These are phyloP conservation scores for Drosophila anomalata DNA, from an alignment of 2,888 invertebrate species.

Conservation along the genomic window DNA sequence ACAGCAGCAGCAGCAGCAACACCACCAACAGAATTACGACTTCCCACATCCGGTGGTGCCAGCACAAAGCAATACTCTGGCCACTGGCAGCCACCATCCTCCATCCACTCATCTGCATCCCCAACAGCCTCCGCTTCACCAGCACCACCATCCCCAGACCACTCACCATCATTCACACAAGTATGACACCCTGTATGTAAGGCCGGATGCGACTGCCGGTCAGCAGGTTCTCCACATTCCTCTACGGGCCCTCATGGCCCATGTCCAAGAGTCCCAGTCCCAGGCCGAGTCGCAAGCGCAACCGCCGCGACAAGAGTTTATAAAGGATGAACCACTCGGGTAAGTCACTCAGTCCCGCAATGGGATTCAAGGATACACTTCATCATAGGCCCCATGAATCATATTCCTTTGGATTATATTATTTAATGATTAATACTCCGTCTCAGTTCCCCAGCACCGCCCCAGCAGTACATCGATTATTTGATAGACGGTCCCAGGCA, in stretches of 20 bases:
- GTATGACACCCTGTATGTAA: conserved; percentile 46
- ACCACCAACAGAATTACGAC: conserved; percentile 59
- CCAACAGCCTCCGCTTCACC: conserved; percentile 10
- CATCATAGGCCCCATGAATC: neutral
- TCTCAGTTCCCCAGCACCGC: conserved; percentile 52
- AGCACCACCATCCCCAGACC: conserved; percentile 14
- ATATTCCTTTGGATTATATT: neutral
- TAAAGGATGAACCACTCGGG: conserved; percentile 66
- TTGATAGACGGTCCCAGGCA: conserved; percentile 81
- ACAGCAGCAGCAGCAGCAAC: conserved; percentile 68
- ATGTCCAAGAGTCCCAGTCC: conserved; percentile 60
- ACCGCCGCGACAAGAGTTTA: conserved; percentile 31
- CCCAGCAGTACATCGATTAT: conserved; percentile 78
- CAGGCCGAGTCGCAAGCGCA: conserved; percentile 22
- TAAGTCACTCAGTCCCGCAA: conserved; percentile 36
- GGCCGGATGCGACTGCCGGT: conserved; percentile 48
- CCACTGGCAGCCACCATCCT: conserved; percentile 40
- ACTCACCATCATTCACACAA: conserved; percentile 40
- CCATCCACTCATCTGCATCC: conserved; percentile 50
- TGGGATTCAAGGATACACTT: neutral
- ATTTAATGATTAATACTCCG: neutral
- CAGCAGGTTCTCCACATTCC: conserved; percentile 79
- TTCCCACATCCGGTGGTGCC: conserved; percentile 58
- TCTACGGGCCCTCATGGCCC: conserved; percentile 68
- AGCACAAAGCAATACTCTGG: conserved; percentile 55